Evolutionary conservation across 2,888 invertebrate genomes (phyloP), one percentile per base, ranked within the genome.

Genomic region (Eumacrocentrus americanus): DNA sequence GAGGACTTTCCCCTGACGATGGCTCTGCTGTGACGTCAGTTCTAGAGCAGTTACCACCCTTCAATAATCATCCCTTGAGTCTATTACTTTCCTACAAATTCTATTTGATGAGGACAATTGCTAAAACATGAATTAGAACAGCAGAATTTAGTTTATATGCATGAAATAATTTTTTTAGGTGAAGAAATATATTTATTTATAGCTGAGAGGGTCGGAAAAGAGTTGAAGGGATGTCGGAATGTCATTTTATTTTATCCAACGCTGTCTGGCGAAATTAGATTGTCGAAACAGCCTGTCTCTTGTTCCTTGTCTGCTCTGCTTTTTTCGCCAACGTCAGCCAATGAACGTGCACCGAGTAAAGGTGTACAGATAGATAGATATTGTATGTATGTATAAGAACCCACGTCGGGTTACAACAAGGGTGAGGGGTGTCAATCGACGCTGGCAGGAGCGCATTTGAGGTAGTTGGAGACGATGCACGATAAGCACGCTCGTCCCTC

Each of bases 401-500:
- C 54, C 46, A 56, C 29, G 52, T 54, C 53, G 18, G 51, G 40
- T 56, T 29, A 61, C 55, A 54, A 52, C 55, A 51, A 50, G 40
- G 38, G 23, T 23, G 54, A 38, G 53, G 37, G 52, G 42, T 57
- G 34, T 51, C 38, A 38, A n/a, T n/a, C n/a, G n/a, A n/a, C 29
- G 22, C 14, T 12, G 22, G 7, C 23, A 64, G 66, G 60, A 64
- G 61, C 38, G 34, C 37, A 58, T 72, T 72, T 66, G 69, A 72
- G 70, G 68, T 70, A 74, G 72, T 69, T 76, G 67, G 72, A 71
- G 76, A 77, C 78, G 79, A 79, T 80, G 79, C 78, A 74, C 75
- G 80, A 80, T 80, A 80, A 80, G 80, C 79, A 80, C 80, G 79
- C 76, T 77, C 74, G 73, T 71, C 70, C 75, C 72, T 73, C 73